These are phyloP conservation scores for Patiria miniata DNA, from an alignment of 35 echinoderm and acorn worm species.

Conservation along the genomic window DNA sequence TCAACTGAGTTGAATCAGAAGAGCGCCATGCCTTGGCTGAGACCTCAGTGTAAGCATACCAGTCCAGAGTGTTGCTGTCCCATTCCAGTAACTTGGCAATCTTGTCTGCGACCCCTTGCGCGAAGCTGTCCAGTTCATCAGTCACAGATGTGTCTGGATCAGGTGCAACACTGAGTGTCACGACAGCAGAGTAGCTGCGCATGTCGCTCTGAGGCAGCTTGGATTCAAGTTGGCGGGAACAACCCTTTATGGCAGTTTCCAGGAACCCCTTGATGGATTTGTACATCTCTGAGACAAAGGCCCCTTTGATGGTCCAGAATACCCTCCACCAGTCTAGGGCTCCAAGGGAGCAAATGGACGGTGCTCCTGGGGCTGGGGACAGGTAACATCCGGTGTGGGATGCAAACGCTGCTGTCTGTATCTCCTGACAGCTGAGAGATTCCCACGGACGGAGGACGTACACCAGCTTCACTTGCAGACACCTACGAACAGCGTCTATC, in stretches of 20 bases:
- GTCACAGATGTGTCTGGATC: no score
- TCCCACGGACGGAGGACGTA: not conserved
- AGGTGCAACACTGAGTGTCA: no score
- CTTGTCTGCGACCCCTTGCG: not conserved
- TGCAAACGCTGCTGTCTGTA: not conserved
- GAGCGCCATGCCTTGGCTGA: no score
- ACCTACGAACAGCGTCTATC: not conserved
- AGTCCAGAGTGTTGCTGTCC: not conserved
- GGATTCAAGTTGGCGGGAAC: no score
- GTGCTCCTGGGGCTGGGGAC: not conserved
- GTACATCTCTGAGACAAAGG: not conserved
- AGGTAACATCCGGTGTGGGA: slow-evolving; percentile 1
- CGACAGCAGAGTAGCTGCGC: no score
- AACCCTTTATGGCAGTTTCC: no score
- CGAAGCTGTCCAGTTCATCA: not conserved
- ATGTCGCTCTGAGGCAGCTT: no score
- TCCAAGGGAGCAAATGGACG: not conserved
- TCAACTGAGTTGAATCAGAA: no score
- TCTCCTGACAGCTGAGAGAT: not conserved
- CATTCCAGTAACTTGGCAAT: not conserved
- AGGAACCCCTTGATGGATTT: not conserved
- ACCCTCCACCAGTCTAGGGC: not conserved
- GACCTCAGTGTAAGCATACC: not conserved
- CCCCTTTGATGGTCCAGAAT: slow-evolving; percentile 12
- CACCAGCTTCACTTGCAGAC: not conserved